phyloP scores from a whole-genome alignment of 2,888 invertebrate genomes.

The Tineola bisselliella region DNA sequence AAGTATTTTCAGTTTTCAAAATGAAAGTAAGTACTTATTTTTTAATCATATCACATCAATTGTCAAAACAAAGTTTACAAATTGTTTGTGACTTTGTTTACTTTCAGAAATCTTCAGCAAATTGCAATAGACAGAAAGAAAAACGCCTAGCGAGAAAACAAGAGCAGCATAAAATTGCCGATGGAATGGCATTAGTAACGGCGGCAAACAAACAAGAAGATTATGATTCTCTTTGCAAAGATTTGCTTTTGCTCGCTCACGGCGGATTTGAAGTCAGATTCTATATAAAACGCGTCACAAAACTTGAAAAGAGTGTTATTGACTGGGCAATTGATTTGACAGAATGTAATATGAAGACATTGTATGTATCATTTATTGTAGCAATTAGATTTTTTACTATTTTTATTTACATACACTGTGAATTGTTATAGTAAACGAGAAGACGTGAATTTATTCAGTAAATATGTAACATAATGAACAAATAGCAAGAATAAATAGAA shows the following conservation, averaged over 20 bases:
- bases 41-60: too few relatives aligned
- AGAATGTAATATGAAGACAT: slow-evolving; percentile 79
- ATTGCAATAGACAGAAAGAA: slow-evolving; percentile 67
- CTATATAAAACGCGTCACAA: slow-evolving; percentile 65
- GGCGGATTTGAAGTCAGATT: slow-evolving; percentile 70
- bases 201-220: slow-evolving; percentile 70
- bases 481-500: too few relatives aligned
- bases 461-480: too few relatives aligned
- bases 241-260: slow-evolving; percentile 70
- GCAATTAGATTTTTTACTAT: not conserved
- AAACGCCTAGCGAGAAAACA: slow-evolving; percentile 70
- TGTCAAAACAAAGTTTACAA: too few relatives aligned
- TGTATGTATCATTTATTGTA: slow-evolving; percentile 59
- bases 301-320: slow-evolving; percentile 65
- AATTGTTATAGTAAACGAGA: too few relatives aligned
- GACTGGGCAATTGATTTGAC: slow-evolving; percentile 80
- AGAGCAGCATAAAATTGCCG: slow-evolving; percentile 68
- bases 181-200: slow-evolving; percentile 69
- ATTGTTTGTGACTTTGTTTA: not conserved
- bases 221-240: slow-evolving; percentile 68
- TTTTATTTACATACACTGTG: too few relatives aligned
- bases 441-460: too few relatives aligned
- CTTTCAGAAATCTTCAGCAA: slow-evolving; percentile 60
- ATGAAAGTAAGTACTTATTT: not conserved
- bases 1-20: not conserved